phyloP scores from a whole-genome alignment of 2,888 invertebrate genomes.

The Cheilosia vulpina region DNA sequence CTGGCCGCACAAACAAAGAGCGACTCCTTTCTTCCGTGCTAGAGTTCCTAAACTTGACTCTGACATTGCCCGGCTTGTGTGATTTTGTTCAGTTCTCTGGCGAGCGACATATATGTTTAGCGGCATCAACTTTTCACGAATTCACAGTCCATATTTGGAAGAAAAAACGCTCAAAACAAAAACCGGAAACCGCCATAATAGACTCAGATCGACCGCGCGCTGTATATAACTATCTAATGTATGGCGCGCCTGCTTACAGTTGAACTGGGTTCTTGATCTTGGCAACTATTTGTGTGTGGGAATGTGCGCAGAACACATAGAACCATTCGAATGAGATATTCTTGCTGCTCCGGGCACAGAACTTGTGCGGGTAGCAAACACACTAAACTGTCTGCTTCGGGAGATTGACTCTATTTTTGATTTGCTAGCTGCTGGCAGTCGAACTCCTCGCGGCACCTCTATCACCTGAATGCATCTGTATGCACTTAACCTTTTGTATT shows the following conservation, averaged over 20 bases:
- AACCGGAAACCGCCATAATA: slow-evolving; percentile 67
- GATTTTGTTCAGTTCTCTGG: slow-evolving; percentile 18
- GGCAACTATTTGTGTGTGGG: slow-evolving; percentile 45
- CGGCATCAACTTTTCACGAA: slow-evolving; percentile 50
- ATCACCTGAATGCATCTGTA: slow-evolving; percentile 45
- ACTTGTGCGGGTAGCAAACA: slow-evolving; percentile 2
- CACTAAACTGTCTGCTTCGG: no score
- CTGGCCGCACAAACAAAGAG: slow-evolving; percentile 15
- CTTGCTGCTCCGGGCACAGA: slow-evolving; percentile 15
- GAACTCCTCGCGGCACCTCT: slow-evolving; percentile 22
- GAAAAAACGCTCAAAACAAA: slow-evolving; percentile 38
- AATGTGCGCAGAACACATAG: slow-evolving; percentile 13
- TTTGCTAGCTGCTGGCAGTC: slow-evolving; percentile 42
- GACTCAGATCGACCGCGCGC: slow-evolving; percentile 11
- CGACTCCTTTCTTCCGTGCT: slow-evolving; percentile 29
- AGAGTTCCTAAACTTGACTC: slow-evolving; percentile 55
- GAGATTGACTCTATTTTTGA: slow-evolving; percentile 70
- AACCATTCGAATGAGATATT: neutral
- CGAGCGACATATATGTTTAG: slow-evolving; percentile 36
- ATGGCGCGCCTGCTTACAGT: slow-evolving; percentile 20
- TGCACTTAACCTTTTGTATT: slow-evolving; percentile 69
- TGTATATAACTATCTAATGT: neutral
- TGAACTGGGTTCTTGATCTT: slow-evolving; percentile 62
- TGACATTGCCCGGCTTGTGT: slow-evolving; percentile 58
- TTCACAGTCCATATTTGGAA: slow-evolving; percentile 64